These are phyloP conservation scores for Dryadula phaetusa DNA, from an alignment of 2,888 invertebrate species.

Conservation along the genomic window DNA sequence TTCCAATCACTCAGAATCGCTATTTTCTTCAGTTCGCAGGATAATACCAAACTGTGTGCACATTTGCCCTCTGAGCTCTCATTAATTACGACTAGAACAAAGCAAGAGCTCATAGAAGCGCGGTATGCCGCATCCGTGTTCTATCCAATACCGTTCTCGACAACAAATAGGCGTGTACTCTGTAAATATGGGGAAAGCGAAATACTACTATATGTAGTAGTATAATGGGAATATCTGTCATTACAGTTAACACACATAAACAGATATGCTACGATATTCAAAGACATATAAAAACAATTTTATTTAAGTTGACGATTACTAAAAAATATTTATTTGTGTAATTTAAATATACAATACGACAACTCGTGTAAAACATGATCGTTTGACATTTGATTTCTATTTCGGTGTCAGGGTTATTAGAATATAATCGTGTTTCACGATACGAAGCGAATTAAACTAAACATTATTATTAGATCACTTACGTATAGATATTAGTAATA, in stretches of 20 bases:
- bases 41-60: slow-evolving; percentile 22
- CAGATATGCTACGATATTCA: neutral
- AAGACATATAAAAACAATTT: too few relatives aligned
- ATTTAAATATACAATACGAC: neutral
- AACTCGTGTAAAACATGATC: slow-evolving; percentile 20
- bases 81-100: slow-evolving; percentile 33
- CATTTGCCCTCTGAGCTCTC: slow-evolving; percentile 29
- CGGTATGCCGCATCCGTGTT: slow-evolving; percentile 26
- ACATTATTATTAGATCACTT: slow-evolving; percentile 26
- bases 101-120: slow-evolving; percentile 19
- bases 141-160: slow-evolving; percentile 33
- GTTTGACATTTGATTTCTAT: slow-evolving; percentile 39
- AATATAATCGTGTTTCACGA: slow-evolving; percentile 41
- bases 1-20: slow-evolving; percentile 14
- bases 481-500: neutral
- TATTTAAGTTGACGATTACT: too few relatives aligned
- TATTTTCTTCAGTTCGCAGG: slow-evolving; percentile 3
- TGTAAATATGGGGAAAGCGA: slow-evolving; percentile 13
- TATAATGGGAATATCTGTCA: neutral
- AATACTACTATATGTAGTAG: neutral
- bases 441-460: slow-evolving; percentile 35
- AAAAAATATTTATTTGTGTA: neutral
- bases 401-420: slow-evolving; percentile 37
- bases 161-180: slow-evolving; percentile 33
- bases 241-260: neutral